A percentile compares a stretch with the other conserved stretches of the same genome.
Evolutionary conservation across 37 sponge, comb jelly and placozoan species (phyloP).

Genomic region (Mnemiopsis leidyi): DNA sequence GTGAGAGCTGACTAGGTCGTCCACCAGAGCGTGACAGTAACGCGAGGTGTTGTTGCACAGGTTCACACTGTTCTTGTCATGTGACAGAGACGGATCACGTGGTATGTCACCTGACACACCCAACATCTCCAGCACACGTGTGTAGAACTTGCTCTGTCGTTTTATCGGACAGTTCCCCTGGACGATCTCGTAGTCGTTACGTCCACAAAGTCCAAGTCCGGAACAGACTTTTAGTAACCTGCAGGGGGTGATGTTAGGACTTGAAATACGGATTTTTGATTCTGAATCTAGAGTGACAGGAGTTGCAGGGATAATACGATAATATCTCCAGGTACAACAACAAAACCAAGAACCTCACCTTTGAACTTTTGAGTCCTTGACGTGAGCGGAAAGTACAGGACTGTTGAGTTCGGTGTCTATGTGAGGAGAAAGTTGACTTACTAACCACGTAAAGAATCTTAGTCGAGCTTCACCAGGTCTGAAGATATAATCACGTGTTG

Average conservation of each 20-base stretch:
- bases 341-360: no score
- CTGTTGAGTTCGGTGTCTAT: slow-evolving; percentile 48
- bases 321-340: no score
- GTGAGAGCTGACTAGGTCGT: not conserved
- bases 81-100: not conserved
- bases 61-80: slow-evolving; percentile 39
- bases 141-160: slow-evolving; percentile 7
- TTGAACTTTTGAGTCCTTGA: slow-evolving; percentile 54
- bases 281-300: no score
- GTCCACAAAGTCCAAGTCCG: slow-evolving; percentile 24
- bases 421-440: slow-evolving; percentile 23
- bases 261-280: no score
- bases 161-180: slow-evolving; percentile 56
- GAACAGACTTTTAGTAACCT: slow-evolving; percentile 58
- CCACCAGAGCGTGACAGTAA: not conserved
- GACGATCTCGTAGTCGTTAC: slow-evolving; percentile 55
- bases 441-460: not conserved
- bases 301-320: no score
- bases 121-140: slow-evolving; percentile 19
- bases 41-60: slow-evolving; percentile 52
- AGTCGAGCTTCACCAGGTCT: slow-evolving; percentile 48
- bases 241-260: not conserved
- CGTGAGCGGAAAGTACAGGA: slow-evolving; percentile 10
- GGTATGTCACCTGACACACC: not conserved
- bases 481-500: not conserved